Conservation (phyloP, 2,113 vertebrate species). For the Forbesichthys papilliferus region DNA sequence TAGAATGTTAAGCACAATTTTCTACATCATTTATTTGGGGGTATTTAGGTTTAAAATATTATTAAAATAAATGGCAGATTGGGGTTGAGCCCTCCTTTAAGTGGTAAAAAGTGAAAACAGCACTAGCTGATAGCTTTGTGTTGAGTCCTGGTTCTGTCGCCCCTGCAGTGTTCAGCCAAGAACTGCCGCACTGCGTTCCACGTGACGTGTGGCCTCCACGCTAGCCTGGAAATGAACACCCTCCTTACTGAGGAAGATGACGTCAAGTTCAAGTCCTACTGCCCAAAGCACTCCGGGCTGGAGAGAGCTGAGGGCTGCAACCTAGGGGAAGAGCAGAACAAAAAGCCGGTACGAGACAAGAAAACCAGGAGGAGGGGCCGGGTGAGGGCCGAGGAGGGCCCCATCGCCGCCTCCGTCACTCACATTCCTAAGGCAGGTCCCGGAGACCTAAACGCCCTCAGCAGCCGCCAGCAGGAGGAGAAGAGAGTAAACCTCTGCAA, state of each 20-base stretch:
- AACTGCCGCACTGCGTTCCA: conserved; percentile 96
- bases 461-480: conserved; percentile 81
- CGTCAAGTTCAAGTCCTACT: conserved; percentile 97
- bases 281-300: conserved; percentile 87
- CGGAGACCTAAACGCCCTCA: conserved; percentile 55
- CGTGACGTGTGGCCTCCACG: conserved; percentile 91
- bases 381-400: conserved; percentile 31
- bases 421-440: conserved; percentile 15
- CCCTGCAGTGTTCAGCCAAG: conserved; percentile 90
- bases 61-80: too few relatives aligned
- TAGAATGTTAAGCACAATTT: too few relatives aligned
- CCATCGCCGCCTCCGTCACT: conserved; percentile 2
- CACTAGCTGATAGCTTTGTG: too few relatives aligned
- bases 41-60: too few relatives aligned
- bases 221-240: conserved; percentile 92
- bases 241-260: conserved; percentile 91
- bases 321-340: conserved; percentile 46
- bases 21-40: too few relatives aligned
- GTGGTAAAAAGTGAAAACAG: background rate
- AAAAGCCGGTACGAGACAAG: conserved; percentile 32
- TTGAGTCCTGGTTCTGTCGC: background rate
- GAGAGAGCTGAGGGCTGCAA: conserved; percentile 62
- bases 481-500: conserved; percentile 87
- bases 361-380: conserved; percentile 49
- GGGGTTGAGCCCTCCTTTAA: too few relatives aligned